Percentiles rank a stretch among this genome's conserved stretches.
Evolutionary conservation across 1,140 invertebrate species (phyloP).

Genomic region (Anoplolepis gracilipes): DNA sequence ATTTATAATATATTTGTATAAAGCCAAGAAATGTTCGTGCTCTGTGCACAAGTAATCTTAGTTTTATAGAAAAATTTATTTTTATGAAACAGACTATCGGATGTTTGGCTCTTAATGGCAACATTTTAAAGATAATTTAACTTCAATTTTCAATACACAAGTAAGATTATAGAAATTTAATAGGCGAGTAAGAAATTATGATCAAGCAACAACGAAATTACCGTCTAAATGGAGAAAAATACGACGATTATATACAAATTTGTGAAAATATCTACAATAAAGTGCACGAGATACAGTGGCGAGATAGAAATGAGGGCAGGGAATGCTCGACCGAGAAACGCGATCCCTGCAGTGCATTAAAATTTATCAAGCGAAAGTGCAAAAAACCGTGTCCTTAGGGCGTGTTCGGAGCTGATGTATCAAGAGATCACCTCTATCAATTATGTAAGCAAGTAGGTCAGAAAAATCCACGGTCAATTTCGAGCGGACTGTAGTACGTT

Average conservation of each 20-base stretch:
- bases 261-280: background rate
- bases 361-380: conserved; percentile 13
- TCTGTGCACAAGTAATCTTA: too few relatives aligned
- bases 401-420: conserved; percentile 19
- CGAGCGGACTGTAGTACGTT: conserved; percentile 47
- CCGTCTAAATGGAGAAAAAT: background rate
- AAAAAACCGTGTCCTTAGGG: conserved; percentile 10
- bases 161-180: background rate
- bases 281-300: background rate
- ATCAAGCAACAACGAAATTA: conserved; percentile 32
- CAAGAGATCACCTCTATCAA: conserved; percentile 69
- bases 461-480: conserved; percentile 78
- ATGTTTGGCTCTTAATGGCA: too few relatives aligned
- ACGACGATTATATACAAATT: background rate
- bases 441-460: conserved; percentile 77
- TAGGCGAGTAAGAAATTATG: background rate
- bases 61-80: too few relatives aligned
- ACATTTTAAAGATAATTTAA: conserved; percentile 14
- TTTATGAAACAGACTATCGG: too few relatives aligned
- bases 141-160: conserved; percentile 33
- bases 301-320: conserved; percentile 13
- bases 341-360: conserved; percentile 6
- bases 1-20: too few relatives aligned
- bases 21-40: too few relatives aligned
- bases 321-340: background rate